These are phyloP conservation scores for Brachyistius frenatus DNA, from an alignment of 2,113 vertebrate genomes.

Conservation along the genomic window DNA sequence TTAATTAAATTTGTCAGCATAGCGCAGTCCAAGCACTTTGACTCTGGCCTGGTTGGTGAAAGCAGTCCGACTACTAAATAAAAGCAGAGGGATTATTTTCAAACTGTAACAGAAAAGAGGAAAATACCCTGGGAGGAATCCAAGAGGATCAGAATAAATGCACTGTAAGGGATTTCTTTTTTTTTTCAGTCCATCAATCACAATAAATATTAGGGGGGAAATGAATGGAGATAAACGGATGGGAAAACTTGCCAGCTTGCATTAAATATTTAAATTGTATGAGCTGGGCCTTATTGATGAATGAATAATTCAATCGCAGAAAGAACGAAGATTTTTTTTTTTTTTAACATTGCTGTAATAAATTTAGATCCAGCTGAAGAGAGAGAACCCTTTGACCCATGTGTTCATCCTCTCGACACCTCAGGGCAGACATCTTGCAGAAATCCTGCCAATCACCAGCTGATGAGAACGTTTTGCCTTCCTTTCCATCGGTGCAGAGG, in stretches of 20 bases:
- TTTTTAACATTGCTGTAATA: constrained; percentile 27
- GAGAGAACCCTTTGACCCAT: neutral
- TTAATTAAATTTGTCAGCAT: constrained; percentile 57
- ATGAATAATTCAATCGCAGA: constrained; percentile 49
- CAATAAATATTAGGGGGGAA: constrained; percentile 5
- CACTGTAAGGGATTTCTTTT: neutral
- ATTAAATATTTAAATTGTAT: constrained; percentile 49
- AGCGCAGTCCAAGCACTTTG: constrained; percentile 24
- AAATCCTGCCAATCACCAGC: constrained; percentile 5
- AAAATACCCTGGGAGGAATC: constrained; percentile 7
- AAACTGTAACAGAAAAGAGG: constrained; percentile 15
- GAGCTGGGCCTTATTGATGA: constrained; percentile 19
- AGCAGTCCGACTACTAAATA: constrained; percentile 5
- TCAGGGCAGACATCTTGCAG: neutral
- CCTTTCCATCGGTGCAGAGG: constrained; percentile 9
- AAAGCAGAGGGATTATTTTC: constrained; percentile 19
- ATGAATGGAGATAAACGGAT: constrained; percentile 46
- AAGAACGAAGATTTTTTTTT: no score
- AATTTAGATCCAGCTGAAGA: constrained; percentile 15
- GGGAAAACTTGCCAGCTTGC: neutral
- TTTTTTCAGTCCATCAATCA: constrained; percentile 21
- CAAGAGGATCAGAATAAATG: constrained; percentile 1
- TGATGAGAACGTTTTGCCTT: constrained; percentile 21
- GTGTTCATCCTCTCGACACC: neutral
- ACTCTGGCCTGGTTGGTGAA: constrained; percentile 16